These are phyloP conservation scores for Brachyhypopomus gauderio DNA, from an alignment of 2,113 vertebrate species.

Conservation along the genomic window DNA sequence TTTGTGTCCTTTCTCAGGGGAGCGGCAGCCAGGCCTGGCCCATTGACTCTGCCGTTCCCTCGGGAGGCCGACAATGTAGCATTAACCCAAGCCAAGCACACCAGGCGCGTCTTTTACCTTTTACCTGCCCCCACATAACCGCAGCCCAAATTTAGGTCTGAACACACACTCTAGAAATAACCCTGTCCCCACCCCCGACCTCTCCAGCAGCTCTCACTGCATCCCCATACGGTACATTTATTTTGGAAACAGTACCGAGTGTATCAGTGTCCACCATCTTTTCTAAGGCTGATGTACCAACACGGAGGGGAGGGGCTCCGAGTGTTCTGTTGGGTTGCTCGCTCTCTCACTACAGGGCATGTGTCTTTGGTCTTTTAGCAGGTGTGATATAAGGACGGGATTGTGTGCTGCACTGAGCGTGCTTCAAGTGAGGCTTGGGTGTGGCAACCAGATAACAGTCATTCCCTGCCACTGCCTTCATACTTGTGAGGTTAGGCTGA, in stretches of 20 bases:
- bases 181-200: slow-evolving; percentile 30
- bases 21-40: slow-evolving; percentile 48
- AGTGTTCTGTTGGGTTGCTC: slow-evolving; percentile 17
- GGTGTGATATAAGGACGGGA: not conserved
- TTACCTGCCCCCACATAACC: slow-evolving; percentile 47
- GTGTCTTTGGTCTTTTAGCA: not conserved
- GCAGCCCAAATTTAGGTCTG: slow-evolving; percentile 36
- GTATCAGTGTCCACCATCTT: slow-evolving; percentile 42
- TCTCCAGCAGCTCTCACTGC: slow-evolving; percentile 20
- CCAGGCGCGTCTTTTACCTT: slow-evolving; percentile 47
- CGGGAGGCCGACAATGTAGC: slow-evolving; percentile 48
- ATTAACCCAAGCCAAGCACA: slow-evolving; percentile 41
- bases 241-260: slow-evolving; percentile 53
- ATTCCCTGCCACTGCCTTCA: slow-evolving; percentile 33
- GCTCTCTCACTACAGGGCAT: not conserved
- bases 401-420: not conserved
- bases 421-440: slow-evolving; percentile 15
- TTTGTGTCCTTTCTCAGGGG: slow-evolving; percentile 55
- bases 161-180: slow-evolving; percentile 29
- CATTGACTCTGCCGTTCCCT: slow-evolving; percentile 45
- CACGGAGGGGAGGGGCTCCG: slow-evolving; percentile 18
- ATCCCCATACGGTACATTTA: slow-evolving; percentile 40
- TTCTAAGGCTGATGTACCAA: slow-evolving; percentile 48
- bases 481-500: slow-evolving; percentile 25
- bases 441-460: slow-evolving; percentile 36